A percentile compares a stretch with the other conserved stretches of the same genome.
Evolutionary conservation across 2,797 vertebrate genomes (phyloP).

Genomic region (Podarcis siculus): DNA sequence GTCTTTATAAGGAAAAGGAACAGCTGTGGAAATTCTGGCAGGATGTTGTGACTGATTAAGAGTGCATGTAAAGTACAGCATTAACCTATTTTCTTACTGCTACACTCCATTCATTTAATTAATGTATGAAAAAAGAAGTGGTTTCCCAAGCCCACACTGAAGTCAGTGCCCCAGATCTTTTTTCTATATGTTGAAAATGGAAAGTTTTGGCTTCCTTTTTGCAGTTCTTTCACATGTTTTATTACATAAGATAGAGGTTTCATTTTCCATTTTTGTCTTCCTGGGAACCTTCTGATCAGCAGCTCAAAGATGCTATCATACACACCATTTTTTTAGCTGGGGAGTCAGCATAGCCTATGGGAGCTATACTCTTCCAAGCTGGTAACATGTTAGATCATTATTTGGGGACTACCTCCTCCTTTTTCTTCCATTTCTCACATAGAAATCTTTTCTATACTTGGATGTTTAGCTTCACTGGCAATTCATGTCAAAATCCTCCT

Average conservation of each 20-base stretch:
- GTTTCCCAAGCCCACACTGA: background rate
- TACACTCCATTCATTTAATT: background rate
- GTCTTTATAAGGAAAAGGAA: background rate
- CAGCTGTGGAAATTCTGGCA: slow-evolving; percentile 21
- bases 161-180: background rate
- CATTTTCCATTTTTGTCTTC: no score
- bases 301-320: no score
- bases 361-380: no score
- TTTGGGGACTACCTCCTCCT: no score
- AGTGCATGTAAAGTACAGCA: background rate
- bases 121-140: slow-evolving; percentile 8
- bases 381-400: no score
- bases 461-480: no score
- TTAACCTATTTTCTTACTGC: background rate
- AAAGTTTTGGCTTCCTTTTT: background rate
- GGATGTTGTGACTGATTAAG: background rate
- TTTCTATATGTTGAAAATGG: background rate
- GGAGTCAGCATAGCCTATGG: no score
- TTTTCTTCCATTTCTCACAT: no score
- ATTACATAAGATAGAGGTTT: background rate
- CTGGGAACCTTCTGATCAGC: no score
- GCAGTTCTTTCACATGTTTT: background rate
- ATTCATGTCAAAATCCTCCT: no score
- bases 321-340: no score
- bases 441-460: no score